Percentiles rank a stretch among this genome's conserved stretches.
phyloP scores from a whole-genome alignment of 2,797 vertebrate species.

The Limnodromus scolopaceus region DNA sequence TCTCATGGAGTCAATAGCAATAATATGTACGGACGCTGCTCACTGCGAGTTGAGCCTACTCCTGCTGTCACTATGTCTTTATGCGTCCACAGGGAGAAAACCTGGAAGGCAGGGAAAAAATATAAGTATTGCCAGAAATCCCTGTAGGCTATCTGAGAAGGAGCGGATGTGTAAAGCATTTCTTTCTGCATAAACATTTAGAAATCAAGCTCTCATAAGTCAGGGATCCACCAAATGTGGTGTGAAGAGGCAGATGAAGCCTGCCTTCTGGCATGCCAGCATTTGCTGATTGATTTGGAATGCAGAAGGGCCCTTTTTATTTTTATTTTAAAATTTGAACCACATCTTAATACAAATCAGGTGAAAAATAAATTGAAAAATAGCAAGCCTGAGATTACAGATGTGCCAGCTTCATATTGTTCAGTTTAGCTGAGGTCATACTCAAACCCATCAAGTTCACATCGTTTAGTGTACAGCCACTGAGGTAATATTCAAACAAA shows the following conservation, averaged over 20 bases:
- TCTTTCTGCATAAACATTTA: constrained; percentile 67
- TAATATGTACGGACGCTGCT: constrained; percentile 30
- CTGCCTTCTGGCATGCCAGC: constrained; percentile 56
- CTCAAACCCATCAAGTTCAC: constrained; percentile 47
- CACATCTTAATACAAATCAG: constrained; percentile 66
- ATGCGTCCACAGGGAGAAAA: constrained; percentile 38
- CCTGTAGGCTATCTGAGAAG: constrained; percentile 51
- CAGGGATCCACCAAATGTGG: constrained; percentile 62
- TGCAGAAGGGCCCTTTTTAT: constrained; percentile 50
- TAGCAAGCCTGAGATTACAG: constrained; percentile 50
- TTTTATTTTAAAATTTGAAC: constrained; percentile 67
- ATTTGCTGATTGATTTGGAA: constrained; percentile 39
- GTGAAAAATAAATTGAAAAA: constrained; percentile 65
- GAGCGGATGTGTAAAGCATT: constrained; percentile 65
- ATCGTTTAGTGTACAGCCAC: constrained; percentile 14
- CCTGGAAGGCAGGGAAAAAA: neutral
- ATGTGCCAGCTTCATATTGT: constrained; percentile 40
- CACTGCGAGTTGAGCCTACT: neutral
- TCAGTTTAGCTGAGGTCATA: constrained; percentile 53
- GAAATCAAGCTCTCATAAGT: constrained; percentile 66
- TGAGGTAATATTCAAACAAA: constrained; percentile 64
- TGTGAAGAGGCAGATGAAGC: constrained; percentile 65
- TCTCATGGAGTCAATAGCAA: constrained; percentile 39
- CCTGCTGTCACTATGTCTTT: constrained; percentile 58
- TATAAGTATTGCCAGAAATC: constrained; percentile 33